Evolutionary conservation across 2,888 invertebrate genomes (phyloP).

Genomic region (Cheilosia vulpina): DNA sequence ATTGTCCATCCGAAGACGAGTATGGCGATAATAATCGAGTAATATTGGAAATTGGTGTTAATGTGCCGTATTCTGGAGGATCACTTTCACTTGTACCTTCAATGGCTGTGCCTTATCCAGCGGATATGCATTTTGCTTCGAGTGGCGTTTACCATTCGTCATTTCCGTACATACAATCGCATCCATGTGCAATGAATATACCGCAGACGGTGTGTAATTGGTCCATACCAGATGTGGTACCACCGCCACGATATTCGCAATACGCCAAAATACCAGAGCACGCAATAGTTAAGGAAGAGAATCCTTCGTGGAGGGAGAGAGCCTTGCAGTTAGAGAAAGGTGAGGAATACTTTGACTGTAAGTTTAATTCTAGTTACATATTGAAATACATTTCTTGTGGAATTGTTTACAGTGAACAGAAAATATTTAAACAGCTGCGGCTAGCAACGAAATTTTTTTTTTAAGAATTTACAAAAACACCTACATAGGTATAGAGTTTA

Average conservation of each 20-base stretch:
- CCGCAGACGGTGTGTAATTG: slow-evolving; percentile 81
- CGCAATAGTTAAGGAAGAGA: slow-evolving; percentile 80
- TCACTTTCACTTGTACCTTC: slow-evolving; percentile 41
- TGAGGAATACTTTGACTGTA: slow-evolving; percentile 76
- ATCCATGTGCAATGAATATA: slow-evolving; percentile 76
- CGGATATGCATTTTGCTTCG: slow-evolving; percentile 49
- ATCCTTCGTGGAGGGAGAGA: slow-evolving; percentile 85
- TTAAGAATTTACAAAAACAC: no score
- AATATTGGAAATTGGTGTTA: slow-evolving; percentile 66
- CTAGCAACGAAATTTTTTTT: background rate
- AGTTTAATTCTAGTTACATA: background rate
- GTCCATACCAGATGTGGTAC: slow-evolving; percentile 79
- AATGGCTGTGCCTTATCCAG: slow-evolving; percentile 40
- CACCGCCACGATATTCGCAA: slow-evolving; percentile 76
- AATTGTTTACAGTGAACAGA: no score
- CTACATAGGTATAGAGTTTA: no score
- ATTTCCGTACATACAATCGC: slow-evolving; percentile 65
- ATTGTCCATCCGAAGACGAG: slow-evolving; percentile 63
- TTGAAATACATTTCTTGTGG: no score
- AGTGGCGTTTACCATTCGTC: slow-evolving; percentile 46
- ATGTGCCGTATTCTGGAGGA: slow-evolving; percentile 34
- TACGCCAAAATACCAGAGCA: slow-evolving; percentile 77
- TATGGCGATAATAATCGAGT: slow-evolving; percentile 56
- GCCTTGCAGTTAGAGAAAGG: slow-evolving; percentile 87
- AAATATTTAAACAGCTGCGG: no score